phyloP scores from a whole-genome alignment of 2,113 vertebrate genomes.

The Murina feae region DNA sequence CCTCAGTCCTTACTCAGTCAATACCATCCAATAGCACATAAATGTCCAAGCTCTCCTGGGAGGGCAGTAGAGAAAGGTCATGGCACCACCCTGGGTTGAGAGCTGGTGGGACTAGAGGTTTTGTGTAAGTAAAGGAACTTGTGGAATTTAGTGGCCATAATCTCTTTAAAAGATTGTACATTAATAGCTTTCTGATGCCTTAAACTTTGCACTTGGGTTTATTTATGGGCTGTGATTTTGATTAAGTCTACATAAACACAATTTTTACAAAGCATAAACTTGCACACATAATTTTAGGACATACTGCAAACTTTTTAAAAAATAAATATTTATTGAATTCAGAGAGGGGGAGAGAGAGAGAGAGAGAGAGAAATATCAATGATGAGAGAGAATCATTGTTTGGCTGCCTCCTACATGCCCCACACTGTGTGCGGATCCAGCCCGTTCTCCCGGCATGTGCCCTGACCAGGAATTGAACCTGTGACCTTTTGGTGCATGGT shows the following conservation, averaged over 20 bases:
- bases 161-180: background rate
- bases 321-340: no score
- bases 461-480: no score
- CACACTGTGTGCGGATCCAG: no score
- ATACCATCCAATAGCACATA: background rate
- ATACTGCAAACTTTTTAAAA: no score
- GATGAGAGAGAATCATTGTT: no score
- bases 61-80: background rate
- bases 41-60: background rate
- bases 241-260: background rate
- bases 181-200: background rate
- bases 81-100: background rate
- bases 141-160: background rate
- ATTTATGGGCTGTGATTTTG: background rate
- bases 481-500: no score
- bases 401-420: no score
- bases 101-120: background rate
- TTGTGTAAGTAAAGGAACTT: background rate
- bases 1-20: no score
- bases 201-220: background rate
- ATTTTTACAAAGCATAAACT: background rate
- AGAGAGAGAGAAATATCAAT: no score
- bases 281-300: background rate
- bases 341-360: no score
- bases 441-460: no score